Percentiles rank a stretch among this genome's conserved stretches.
Evolutionary conservation across 2,797 vertebrate genomes (phyloP).

Genomic region (Falco rusticolus): DNA sequence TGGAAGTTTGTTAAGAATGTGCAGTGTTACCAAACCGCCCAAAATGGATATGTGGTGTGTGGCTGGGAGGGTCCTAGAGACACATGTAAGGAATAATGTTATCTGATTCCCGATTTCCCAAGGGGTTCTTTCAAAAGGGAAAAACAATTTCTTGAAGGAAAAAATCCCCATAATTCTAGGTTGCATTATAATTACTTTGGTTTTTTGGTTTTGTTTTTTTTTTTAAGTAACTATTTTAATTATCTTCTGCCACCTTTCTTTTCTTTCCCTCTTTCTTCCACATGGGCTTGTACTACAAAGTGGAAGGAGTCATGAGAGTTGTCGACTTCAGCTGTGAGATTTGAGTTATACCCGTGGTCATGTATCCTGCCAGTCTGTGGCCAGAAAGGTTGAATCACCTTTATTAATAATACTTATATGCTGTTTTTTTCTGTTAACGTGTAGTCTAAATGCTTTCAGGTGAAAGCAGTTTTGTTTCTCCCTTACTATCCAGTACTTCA

Average conservation of each 20-base stretch:
- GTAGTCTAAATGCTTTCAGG: background rate
- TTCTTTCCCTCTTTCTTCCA: background rate
- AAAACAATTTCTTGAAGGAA: background rate
- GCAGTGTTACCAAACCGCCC: background rate
- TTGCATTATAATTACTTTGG: background rate
- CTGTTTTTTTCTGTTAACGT: background rate
- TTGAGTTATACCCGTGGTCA: fast-evolving
- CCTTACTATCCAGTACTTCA: background rate
- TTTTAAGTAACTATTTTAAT: background rate
- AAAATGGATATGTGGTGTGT: too few species aligned
- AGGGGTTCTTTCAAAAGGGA: background rate
- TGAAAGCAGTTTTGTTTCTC: background rate
- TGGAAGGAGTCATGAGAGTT: background rate
- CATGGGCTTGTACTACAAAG: background rate
- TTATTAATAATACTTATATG: background rate
- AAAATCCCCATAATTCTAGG: background rate
- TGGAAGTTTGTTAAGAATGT: background rate
- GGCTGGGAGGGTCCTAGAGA: background rate
- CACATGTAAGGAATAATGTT: background rate
- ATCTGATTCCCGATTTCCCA: background rate
- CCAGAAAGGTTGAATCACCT: background rate
- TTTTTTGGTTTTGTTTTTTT: background rate
- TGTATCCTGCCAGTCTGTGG: background rate
- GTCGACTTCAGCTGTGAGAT: background rate
- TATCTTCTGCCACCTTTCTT: background rate